A percentile compares a stretch with the other conserved stretches of the same genome.
These are phyloP conservation scores for Drosophila ercepeae DNA, from an alignment of 1,140 invertebrate species.

Conservation along the genomic window DNA sequence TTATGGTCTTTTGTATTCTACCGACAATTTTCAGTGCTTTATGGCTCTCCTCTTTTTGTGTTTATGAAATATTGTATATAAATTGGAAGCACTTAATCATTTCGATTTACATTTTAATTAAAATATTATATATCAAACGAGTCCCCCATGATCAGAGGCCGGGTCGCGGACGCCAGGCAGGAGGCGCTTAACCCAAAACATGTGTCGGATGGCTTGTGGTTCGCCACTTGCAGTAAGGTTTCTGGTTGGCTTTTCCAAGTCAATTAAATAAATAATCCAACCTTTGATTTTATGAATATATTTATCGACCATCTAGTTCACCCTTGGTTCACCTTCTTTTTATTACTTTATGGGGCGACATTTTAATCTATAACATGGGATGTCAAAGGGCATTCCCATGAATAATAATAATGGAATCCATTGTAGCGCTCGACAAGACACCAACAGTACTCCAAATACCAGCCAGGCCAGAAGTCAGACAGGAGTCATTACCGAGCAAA, in stretches of 20 bases:
- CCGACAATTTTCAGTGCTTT: slow-evolving; percentile 81
- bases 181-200: slow-evolving; percentile 47
- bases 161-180: slow-evolving; percentile 19
- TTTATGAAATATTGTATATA: slow-evolving; percentile 79
- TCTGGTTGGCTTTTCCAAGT: background rate
- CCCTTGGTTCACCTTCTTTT: background rate
- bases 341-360: slow-evolving; percentile 2
- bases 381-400: slow-evolving; percentile 65
- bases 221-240: background rate
- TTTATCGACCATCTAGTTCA: background rate
- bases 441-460: slow-evolving; percentile 1
- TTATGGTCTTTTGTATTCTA: slow-evolving; percentile 76
- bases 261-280: background rate
- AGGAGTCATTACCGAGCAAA: slow-evolving; percentile 66
- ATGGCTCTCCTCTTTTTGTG: slow-evolving; percentile 42
- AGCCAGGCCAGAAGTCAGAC: slow-evolving; percentile 42
- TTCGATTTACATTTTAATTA: slow-evolving; percentile 81
- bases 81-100: slow-evolving; percentile 81
- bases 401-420: slow-evolving; percentile 68
- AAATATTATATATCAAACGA: slow-evolving; percentile 77
- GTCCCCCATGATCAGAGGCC: slow-evolving; percentile 40
- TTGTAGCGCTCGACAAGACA: slow-evolving; percentile 34
- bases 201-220: slow-evolving; percentile 24
- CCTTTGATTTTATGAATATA: background rate
- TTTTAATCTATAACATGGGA: slow-evolving; percentile 40